Conservation (phyloP, 2,797 vertebrate species). For the Enoplosus armatus region DNA sequence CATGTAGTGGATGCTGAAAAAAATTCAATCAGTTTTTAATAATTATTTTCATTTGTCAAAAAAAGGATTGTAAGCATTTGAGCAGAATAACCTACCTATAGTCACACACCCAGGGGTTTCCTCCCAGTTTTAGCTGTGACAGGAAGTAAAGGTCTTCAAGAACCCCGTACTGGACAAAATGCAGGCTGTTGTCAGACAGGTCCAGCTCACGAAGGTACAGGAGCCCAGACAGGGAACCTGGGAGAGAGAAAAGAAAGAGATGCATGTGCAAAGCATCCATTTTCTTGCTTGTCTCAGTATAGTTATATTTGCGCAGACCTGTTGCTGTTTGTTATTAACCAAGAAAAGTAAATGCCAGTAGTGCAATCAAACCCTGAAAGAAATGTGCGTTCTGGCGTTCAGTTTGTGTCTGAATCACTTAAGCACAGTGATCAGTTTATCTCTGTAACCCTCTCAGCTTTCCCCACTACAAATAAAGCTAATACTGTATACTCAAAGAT, state of each 20-base stretch:
- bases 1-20: constrained; percentile 92
- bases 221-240: constrained; percentile 77
- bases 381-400: neutral
- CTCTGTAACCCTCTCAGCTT: constrained; percentile 24
- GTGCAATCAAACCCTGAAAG: constrained; percentile 3
- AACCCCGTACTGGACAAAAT: constrained; percentile 91
- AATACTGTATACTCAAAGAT: constrained; percentile 40
- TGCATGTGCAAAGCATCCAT: neutral
- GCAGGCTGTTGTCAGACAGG: constrained; percentile 89
- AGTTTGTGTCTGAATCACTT: constrained; percentile 37
- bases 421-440: constrained; percentile 17
- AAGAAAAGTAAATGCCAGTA: constrained; percentile 1
- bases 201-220: constrained; percentile 87
- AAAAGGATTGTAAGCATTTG: neutral
- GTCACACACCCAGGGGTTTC: constrained; percentile 94
- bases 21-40: neutral
- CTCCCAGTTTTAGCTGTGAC: constrained; percentile 89
- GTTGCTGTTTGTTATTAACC: constrained; percentile 11
- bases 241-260: neutral
- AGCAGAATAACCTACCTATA: constrained; percentile 82
- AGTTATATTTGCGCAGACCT: constrained; percentile 9
- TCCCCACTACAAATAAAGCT: constrained; percentile 51
- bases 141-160: constrained; percentile 94
- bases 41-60: neutral
- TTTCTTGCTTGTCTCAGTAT: constrained; percentile 16